phyloP scores from a whole-genome alignment of 2,888 invertebrate species.

The Lasioglossum figueresi region DNA sequence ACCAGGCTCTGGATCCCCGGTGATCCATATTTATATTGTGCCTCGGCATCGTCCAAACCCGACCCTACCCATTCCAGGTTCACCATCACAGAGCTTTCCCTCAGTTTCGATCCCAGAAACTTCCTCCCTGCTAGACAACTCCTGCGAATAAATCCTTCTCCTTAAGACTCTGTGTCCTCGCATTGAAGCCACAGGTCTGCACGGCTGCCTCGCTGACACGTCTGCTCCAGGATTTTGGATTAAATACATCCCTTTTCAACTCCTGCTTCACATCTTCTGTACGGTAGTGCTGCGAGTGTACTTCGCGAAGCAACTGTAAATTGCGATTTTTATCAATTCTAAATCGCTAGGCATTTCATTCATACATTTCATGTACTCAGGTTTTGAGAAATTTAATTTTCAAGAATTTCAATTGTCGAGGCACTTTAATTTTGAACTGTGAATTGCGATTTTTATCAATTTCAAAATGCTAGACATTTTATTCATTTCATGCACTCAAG shows the following conservation, averaged over 20 bases:
- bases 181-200: conserved; percentile 21
- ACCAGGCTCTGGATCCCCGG: conserved; percentile 6
- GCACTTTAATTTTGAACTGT: no score
- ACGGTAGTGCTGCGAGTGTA: background rate
- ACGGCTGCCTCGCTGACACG: background rate
- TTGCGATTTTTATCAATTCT: no score
- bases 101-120: background rate
- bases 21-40: conserved; percentile 32
- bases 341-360: no score
- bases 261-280: background rate
- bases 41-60: background rate
- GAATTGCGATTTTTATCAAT: no score
- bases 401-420: no score
- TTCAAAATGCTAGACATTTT: no score
- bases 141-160: conserved; percentile 25
- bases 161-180: background rate
- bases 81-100: background rate
- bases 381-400: no score
- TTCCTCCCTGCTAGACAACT: background rate
- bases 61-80: background rate
- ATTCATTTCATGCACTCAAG: no score
- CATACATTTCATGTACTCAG: no score
- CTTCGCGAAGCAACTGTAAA: no score
- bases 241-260: background rate
- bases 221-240: background rate